Conservation (phyloP, 2,888 invertebrate genomes). For the Tuta absoluta region DNA sequence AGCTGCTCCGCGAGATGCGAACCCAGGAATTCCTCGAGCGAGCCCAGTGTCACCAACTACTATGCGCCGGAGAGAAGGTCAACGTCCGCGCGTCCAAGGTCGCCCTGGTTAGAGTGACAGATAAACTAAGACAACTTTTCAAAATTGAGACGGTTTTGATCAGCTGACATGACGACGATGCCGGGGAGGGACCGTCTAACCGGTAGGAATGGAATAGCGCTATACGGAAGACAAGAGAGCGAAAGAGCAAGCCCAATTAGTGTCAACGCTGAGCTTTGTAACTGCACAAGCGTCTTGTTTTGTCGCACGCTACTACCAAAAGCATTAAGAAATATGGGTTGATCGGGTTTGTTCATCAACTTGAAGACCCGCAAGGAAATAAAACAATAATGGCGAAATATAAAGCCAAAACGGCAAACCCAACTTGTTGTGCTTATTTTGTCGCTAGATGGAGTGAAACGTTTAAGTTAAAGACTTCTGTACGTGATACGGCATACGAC, state of each 20-base stretch:
- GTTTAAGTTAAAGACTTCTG: neutral
- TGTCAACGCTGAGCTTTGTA: neutral
- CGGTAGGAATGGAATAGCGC: neutral
- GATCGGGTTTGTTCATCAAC: too few relatives aligned
- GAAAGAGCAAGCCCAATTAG: neutral
- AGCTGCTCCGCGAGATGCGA: conserved; percentile 84
- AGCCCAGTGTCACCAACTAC: conserved; percentile 89
- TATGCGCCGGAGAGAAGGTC: conserved; percentile 89
- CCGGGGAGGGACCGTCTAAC: neutral
- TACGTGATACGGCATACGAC: neutral
- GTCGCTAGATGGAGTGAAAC: neutral
- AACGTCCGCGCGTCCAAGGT: conserved; percentile 91
- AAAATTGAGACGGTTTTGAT: conserved; percentile 89
- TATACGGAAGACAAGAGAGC: neutral
- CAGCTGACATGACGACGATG: conserved; percentile 72
- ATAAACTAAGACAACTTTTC: conserved; percentile 89
- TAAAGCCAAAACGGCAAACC: too few relatives aligned
- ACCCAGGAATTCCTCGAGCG: conserved; percentile 90
- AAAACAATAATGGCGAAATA: too few relatives aligned
- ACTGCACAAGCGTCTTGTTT: too few relatives aligned
- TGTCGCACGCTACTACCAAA: too few relatives aligned
- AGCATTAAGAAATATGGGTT: too few relatives aligned
- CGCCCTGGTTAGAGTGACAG: conserved; percentile 90
- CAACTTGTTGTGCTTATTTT: too few relatives aligned
- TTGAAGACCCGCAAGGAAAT: too few relatives aligned